Base-by-base conservation (phyloP, 2,888 invertebrate genomes). In the Noctua janthe region DNA sequence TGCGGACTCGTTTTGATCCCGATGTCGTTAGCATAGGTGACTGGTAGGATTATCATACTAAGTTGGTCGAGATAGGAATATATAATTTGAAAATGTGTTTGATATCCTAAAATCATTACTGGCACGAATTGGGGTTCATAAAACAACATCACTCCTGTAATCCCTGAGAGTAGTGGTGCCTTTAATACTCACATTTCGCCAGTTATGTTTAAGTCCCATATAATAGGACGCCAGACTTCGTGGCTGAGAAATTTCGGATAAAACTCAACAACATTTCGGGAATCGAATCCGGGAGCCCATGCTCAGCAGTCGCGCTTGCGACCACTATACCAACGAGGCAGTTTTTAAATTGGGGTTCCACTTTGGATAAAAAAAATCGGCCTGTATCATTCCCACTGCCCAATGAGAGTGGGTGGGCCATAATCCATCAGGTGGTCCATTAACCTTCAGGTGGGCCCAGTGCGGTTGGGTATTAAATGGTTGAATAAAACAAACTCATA, bases 401-500 rank as follows among this genome's bases (percentile, higher is more conserved):
- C n/a, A n/a, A n/a, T n/a, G n/a, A n/a, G n/a, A n/a, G n/a, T n/a
- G n/a, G n/a, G n/a, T n/a, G n/a, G n/a, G n/a, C n/a, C n/a, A n/a
- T n/a, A n/a, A n/a, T n/a, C n/a, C n/a, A n/a, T n/a, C n/a, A n/a
- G n/a, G n/a, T n/a, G n/a, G n/a, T n/a, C n/a, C n/a, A n/a, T n/a
- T n/a, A n/a, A n/a, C n/a, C n/a, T n/a, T n/a, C n/a, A n/a, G 11
- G 13, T 59, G n/a, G 59, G n/a, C 62, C n/a, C 62, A 47, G 13
- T 1, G 43, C 17, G 8, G 17, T 17, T 35, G 1, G 29, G 29
- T 35, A 62, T 2, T 8, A 17, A 29, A 2, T 8, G 10, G 10
- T 64, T 13, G 0, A 91, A 88, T 90, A 85, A 94, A 94, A 93
- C 92, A 90, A 89, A 87, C 6, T 72, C 78, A 90, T 95, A 96